Evolutionary conservation across 2,113 vertebrate species (phyloP).

Genomic region (Melozone crissalis): DNA sequence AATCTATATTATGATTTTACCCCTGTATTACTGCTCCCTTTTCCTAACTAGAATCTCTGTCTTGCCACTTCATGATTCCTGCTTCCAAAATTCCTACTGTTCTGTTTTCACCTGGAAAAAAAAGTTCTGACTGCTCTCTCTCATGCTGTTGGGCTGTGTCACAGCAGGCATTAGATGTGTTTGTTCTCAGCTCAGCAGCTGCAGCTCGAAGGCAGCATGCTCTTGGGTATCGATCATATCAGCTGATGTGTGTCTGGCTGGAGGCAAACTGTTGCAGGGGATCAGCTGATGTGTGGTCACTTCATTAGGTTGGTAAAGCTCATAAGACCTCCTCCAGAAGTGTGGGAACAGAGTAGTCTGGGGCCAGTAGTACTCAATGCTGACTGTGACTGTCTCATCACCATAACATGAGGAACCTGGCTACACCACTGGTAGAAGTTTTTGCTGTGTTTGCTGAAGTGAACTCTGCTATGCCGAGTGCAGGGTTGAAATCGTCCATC

Average conservation of each 20-base stretch:
- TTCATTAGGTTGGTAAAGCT: neutral
- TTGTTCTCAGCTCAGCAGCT: neutral
- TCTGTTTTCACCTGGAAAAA: neutral
- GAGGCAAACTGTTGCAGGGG: neutral
- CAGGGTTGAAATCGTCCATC: neutral
- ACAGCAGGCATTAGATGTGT: neutral
- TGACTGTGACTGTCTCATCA: neutral
- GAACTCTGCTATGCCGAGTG: neutral
- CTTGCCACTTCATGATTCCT: neutral
- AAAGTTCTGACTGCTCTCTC: neutral
- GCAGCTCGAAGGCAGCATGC: neutral
- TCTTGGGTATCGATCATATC: neutral
- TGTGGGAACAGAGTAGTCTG: neutral
- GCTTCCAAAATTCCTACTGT: neutral
- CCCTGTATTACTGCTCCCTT: neutral
- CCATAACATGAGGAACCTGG: neutral
- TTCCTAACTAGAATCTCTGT: neutral
- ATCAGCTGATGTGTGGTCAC: slow-evolving; percentile 22
- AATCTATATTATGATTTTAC: neutral
- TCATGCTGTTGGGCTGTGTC: neutral
- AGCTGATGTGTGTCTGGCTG: neutral
- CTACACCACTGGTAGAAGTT: neutral
- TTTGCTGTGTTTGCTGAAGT: neutral
- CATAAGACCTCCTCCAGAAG: neutral
- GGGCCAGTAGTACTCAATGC: neutral